A percentile compares a stretch with the other conserved stretches of the same genome.
Conservation (phyloP, 2,888 invertebrate genomes). For the Rutpela maculata region DNA sequence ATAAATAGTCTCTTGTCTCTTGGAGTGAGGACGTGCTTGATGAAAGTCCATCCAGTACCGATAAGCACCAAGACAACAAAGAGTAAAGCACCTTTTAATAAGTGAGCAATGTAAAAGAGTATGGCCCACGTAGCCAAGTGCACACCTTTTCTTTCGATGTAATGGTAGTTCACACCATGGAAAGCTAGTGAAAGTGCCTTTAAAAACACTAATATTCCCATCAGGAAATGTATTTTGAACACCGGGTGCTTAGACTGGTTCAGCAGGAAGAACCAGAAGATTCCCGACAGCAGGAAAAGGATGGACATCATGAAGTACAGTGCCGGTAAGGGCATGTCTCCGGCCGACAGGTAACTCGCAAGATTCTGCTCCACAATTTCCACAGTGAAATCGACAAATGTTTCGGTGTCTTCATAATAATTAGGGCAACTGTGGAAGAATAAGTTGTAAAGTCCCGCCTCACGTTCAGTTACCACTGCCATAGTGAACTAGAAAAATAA, state of each 20-base stretch:
- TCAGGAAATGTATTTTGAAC: conserved; percentile 96
- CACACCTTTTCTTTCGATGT: conserved; percentile 93
- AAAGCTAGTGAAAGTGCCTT: conserved; percentile 95
- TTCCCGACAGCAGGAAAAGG: conserved; percentile 91
- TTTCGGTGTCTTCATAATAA: conserved; percentile 74
- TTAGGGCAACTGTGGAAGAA: conserved; percentile 96
- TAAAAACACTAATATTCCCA: conserved; percentile 94
- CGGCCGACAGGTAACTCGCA: conserved; percentile 93
- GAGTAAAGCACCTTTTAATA: conserved; percentile 84
- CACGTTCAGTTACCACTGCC: conserved; percentile 83
- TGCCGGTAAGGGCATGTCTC: conserved; percentile 96
- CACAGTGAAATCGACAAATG: conserved; percentile 83
- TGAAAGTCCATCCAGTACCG: conserved; percentile 99
- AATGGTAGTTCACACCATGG: conserved; percentile 96
- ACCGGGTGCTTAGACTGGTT: conserved; percentile 84
- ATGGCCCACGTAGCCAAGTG: conserved; percentile 99
- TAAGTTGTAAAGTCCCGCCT: conserved; percentile 95
- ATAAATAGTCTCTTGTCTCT: conserved; percentile 98
- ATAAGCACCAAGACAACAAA: conserved; percentile 97
- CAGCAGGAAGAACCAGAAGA: conserved; percentile 94
- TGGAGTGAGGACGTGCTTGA: conserved; percentile 96
- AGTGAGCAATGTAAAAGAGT: conserved; percentile 97
- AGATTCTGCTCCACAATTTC: conserved; percentile 93
- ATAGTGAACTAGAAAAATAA: conserved; percentile 81
- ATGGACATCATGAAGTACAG: conserved; percentile 94